These are phyloP conservation scores for Leptinotarsa peninsularis DNA, from an alignment of 2,888 invertebrate genomes.

Conservation along the genomic window DNA sequence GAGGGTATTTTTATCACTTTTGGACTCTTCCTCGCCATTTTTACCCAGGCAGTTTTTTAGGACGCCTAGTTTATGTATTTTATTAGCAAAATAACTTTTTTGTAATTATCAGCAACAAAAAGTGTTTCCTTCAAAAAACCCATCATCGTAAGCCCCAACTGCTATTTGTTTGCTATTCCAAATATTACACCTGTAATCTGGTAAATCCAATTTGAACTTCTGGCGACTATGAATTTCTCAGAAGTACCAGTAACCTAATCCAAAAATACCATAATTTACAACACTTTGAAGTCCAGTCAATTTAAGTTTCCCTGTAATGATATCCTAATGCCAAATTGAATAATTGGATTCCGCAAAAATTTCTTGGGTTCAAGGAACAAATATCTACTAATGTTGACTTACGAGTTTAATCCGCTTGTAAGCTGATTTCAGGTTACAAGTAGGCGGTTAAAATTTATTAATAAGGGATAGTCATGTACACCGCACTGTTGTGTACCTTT, in stretches of 20 bases:
- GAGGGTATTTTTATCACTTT: too few species aligned
- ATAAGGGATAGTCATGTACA: conserved; percentile 9
- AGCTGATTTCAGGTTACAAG: conserved; percentile 18
- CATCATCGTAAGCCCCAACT: background rate
- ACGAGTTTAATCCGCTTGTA: background rate
- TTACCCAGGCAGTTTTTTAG: too few species aligned
- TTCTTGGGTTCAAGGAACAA: conserved; percentile 26
- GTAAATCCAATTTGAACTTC: conserved; percentile 21
- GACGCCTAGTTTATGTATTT: too few species aligned
- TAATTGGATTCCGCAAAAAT: conserved; percentile 39
- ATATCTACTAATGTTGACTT: conserved; percentile 17
- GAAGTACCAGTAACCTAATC: conserved; percentile 14
- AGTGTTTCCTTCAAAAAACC: too few species aligned
- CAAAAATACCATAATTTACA: conserved; percentile 29
- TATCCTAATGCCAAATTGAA: conserved; percentile 25
- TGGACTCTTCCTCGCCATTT: too few species aligned
- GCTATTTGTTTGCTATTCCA: conserved; percentile 13
- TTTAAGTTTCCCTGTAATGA: conserved; percentile 19
- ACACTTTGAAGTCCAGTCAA: conserved; percentile 23
- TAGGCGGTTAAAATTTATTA: background rate
- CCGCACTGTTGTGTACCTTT: conserved; percentile 8
- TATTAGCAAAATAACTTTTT: too few species aligned
- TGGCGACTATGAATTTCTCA: background rate
- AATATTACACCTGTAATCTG: conserved; percentile 23
- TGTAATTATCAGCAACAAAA: too few species aligned